Evolutionary conservation across 2,113 vertebrate species (phyloP).

Genomic region (Gymnobelideus leadbeateri): DNA sequence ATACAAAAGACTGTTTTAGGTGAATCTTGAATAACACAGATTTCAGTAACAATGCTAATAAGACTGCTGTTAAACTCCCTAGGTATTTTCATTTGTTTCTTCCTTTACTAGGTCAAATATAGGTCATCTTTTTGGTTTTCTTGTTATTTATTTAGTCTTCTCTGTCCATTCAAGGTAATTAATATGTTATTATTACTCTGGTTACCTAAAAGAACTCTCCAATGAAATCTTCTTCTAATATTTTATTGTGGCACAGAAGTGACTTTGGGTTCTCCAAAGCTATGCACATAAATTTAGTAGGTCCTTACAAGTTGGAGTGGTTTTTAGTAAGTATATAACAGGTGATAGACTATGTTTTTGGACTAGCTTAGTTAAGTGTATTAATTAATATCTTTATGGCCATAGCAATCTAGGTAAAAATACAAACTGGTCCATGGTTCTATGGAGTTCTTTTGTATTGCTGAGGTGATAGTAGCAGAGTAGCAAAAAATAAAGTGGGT

Average conservation of each 20-base stretch:
- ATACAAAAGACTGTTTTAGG: background rate
- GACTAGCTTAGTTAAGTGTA: background rate
- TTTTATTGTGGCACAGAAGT: background rate
- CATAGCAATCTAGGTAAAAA: background rate
- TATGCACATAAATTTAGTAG: background rate
- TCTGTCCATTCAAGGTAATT: rapidly evolving
- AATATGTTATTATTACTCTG: background rate
- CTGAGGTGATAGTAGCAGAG: background rate
- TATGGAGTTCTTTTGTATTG: background rate
- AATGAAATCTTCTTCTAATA: background rate
- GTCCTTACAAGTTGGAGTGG: background rate
- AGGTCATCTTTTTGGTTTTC: background rate
- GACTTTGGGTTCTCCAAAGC: background rate
- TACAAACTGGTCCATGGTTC: background rate
- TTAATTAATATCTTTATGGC: background rate
- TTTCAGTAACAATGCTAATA: background rate
- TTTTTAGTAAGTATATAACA: background rate
- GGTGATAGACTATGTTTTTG: background rate
- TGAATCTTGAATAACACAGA: background rate
- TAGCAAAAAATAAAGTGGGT: background rate
- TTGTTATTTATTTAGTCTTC: background rate
- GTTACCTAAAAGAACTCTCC: background rate
- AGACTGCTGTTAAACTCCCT: rapidly evolving
- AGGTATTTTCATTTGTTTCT: rapidly evolving
- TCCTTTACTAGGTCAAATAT: background rate